Percentiles rank a stretch among this genome's conserved stretches.
Evolutionary conservation across 2,797 vertebrate species (phyloP).

Genomic region (Rhadinocentrus ornatus): DNA sequence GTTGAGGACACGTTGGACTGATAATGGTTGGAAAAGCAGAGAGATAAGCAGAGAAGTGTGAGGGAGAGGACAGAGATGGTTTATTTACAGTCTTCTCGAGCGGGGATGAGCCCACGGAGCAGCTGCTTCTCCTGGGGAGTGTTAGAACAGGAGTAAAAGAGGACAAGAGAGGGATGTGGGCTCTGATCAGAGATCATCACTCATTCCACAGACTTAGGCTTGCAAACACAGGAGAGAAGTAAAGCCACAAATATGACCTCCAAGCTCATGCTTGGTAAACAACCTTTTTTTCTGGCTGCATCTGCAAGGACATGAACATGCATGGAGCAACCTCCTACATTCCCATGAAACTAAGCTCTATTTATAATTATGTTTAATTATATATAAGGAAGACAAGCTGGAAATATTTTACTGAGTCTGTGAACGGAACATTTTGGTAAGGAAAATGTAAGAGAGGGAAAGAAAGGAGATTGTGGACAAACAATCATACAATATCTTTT

Average conservation of each 20-base stretch:
- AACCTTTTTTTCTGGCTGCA: constrained; percentile 18
- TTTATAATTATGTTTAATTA: background rate
- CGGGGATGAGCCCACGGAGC: constrained; percentile 72
- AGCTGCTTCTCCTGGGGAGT: constrained; percentile 72
- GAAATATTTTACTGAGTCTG: constrained; percentile 40
- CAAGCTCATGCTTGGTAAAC: constrained; percentile 30
- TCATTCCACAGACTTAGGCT: constrained; percentile 63
- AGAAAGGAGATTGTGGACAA: constrained; percentile 14
- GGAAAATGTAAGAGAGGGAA: constrained; percentile 2
- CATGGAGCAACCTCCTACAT: background rate
- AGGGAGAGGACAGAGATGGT: constrained; percentile 37
- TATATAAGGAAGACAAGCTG: constrained; percentile 28
- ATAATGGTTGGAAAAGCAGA: constrained; percentile 41
- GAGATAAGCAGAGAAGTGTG: constrained; percentile 24
- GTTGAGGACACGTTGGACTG: constrained; percentile 46
- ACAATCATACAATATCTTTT: constrained; percentile 23
- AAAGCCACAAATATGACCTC: constrained; percentile 68
- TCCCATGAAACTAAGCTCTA: background rate
- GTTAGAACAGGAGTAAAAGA: constrained; percentile 45
- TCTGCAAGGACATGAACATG: constrained; percentile 27
- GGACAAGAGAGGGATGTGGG: constrained; percentile 21
- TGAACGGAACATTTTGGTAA: constrained; percentile 34
- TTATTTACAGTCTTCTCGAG: constrained; percentile 65
- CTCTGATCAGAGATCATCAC: constrained; percentile 63
- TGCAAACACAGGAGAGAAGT: constrained; percentile 75